Conservation (phyloP, 2,888 invertebrate species). For the Plagiodera versicolora region DNA sequence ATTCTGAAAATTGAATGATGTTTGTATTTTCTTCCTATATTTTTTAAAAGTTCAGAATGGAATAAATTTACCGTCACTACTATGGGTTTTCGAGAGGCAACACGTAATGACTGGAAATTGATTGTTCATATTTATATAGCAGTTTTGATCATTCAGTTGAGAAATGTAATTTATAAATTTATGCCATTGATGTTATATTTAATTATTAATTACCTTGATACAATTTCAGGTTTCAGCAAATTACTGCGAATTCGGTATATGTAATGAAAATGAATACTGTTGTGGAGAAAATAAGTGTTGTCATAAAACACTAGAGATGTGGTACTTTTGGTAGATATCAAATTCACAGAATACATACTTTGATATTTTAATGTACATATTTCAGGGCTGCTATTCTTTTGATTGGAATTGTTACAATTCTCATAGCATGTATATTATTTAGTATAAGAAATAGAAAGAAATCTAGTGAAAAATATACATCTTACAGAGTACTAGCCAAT, state of each 20-base stretch:
- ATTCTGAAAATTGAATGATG: too few species aligned
- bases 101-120: background rate
- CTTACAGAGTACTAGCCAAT: conserved; percentile 11
- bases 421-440: conserved; percentile 35
- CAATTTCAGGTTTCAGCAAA: conserved; percentile 31
- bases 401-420: conserved; percentile 39
- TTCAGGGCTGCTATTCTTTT: conserved; percentile 44
- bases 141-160: background rate
- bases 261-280: conserved; percentile 47
- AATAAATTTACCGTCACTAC: too few species aligned
- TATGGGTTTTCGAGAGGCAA: too few species aligned
- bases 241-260: conserved; percentile 49
- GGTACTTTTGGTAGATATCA: conserved; percentile 48
- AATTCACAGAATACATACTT: background rate
- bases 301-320: conserved; percentile 43
- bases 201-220: background rate
- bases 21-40: too few species aligned
- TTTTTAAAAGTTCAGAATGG: too few species aligned
- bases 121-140: background rate
- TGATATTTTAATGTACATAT: conserved; percentile 8
- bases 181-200: background rate
- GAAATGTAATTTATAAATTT: background rate
- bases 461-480: conserved; percentile 8
- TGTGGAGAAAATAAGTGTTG: conserved; percentile 51
- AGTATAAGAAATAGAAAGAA: conserved; percentile 21